Evolutionary conservation across 1,140 invertebrate species (phyloP).

Genomic region (Apis dorsata): DNA sequence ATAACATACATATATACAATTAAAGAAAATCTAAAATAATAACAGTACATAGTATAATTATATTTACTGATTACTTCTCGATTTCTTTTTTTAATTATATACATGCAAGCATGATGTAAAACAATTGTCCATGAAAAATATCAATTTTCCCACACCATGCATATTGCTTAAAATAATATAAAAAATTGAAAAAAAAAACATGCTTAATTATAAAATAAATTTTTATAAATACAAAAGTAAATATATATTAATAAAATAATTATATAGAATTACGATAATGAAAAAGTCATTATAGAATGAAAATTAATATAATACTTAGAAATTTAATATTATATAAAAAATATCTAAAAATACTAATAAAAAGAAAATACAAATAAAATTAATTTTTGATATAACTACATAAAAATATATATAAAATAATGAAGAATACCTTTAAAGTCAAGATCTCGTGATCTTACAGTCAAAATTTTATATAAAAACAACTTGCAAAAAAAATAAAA

Average conservation of each 20-base stretch:
- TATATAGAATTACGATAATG: no score
- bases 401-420: background rate
- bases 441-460: background rate
- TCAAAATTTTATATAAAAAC: background rate
- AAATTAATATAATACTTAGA: no score
- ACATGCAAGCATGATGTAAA: slow-evolving; percentile 38
- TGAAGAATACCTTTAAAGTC: background rate
- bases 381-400: background rate
- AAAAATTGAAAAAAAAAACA: no score
- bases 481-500: background rate
- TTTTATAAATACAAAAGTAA: no score
- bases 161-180: background rate
- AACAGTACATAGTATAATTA: slow-evolving; percentile 34
- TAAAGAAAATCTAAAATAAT: background rate
- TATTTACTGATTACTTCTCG: slow-evolving; percentile 35
- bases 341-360: no score
- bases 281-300: no score
- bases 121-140: slow-evolving; percentile 53
- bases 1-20: background rate
- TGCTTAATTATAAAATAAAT: no score
- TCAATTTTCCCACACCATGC: slow-evolving; percentile 55
- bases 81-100: background rate
- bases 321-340: no score
- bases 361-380: no score
- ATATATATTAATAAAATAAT: no score